Evolutionary conservation across 1,140 invertebrate species (phyloP), one percentile per base, ranked within the genome.

Genomic region (Aphaenogaster ashmeadi): DNA sequence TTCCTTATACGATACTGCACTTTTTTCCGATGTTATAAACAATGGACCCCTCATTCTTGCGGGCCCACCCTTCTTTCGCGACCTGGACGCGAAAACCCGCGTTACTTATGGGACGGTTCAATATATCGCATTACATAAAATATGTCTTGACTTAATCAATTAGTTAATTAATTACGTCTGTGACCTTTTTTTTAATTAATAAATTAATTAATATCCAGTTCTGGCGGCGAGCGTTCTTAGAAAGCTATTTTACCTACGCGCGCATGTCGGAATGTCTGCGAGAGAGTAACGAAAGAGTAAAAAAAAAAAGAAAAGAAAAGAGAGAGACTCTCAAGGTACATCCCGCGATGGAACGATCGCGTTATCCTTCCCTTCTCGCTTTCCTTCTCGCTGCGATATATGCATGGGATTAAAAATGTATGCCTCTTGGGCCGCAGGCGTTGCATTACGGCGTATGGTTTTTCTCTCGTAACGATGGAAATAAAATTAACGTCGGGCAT

Each of bases 111-210:
- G 54, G 52, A 7, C 54, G 69, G 27, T 44, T 72, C 80, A 84
- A 84, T 84, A 84, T 50, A 84, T 84, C 80, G 80, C 41, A 84
- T 83, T 84, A 84, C 44, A 84, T 75, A 75, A 74, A 84, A 84
- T 75, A 84, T 75, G 41, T 56, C 69, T 27, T 60, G 41, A 75
- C 69, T 62, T 84, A 84, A 75, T 75, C 75, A 75, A 54, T 66
- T 66, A 80, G 50, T 15, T 58, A 75, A 60, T 83, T 74, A 60
- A 72, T 38, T 79, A 79, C 47, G 60, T 50, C n/a, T 54, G 27
- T 27, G 44, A 41, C 15, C 27, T 50, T 21, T 27, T 15, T 81
- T 71, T 69, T 56, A 75, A 56, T 74, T 54, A 80, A 66, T 80
- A 38, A 80, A 66, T 56, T 52, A 74, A 54, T 36, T 56, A 56